Conservation (phyloP, 2,113 vertebrate species). For the Callipepla californica region DNA sequence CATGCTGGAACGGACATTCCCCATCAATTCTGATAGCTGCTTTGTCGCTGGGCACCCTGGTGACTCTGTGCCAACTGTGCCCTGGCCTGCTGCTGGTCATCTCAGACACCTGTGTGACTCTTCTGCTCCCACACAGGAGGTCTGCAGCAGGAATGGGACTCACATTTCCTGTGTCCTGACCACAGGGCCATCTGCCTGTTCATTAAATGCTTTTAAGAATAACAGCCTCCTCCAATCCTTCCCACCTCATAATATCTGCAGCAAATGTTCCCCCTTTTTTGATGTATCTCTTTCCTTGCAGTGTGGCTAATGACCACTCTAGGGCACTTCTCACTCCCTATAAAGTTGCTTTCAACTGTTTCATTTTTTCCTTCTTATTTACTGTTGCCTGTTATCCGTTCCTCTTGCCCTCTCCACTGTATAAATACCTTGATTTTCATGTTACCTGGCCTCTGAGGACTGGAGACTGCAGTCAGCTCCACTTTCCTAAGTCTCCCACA, state of each 20-base stretch:
- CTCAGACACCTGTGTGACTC: not conserved
- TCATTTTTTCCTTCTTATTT: not conserved
- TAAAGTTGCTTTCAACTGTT: slow-evolving; percentile 39
- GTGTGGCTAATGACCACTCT: slow-evolving; percentile 32
- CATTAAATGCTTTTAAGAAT: slow-evolving; percentile 22
- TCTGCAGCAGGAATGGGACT: slow-evolving; percentile 14
- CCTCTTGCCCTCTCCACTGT: not conserved
- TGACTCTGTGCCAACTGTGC: not conserved
- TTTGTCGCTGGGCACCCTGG: not conserved
- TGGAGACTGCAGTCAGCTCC: slow-evolving; percentile 1
- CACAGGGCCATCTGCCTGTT: slow-evolving; percentile 28
- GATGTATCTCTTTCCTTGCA: not conserved
- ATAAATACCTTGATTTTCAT: slow-evolving; percentile 10
- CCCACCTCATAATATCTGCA: slow-evolving; percentile 39
- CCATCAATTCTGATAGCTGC: not conserved
- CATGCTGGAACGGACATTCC: not conserved
- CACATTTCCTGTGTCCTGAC: slow-evolving; percentile 3
- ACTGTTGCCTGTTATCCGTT: not conserved
- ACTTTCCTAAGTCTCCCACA: not conserved
- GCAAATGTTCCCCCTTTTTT: slow-evolving; percentile 13
- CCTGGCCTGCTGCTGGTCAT: not conserved
- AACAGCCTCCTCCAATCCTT: not conserved
- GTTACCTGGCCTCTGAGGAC: not conserved
- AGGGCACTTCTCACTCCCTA: slow-evolving; percentile 15
- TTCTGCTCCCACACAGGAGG: not conserved